Conservation (phyloP, 2,797 vertebrate genomes). For the Chrysocyon brachyurus region DNA sequence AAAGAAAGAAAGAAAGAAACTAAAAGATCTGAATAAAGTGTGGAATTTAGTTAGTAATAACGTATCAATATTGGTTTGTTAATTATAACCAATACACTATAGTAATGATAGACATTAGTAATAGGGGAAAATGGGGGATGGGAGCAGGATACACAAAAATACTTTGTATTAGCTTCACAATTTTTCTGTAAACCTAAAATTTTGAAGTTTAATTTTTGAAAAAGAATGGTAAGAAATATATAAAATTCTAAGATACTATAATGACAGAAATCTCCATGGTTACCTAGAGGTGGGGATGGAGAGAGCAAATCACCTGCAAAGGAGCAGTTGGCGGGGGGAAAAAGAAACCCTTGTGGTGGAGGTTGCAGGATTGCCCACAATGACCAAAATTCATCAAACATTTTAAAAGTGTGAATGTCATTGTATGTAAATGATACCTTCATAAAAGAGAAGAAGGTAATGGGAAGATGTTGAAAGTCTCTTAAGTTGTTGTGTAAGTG, state of each 20-base stretch:
- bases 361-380: neutral
- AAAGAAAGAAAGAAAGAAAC: too few species aligned
- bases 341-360: neutral
- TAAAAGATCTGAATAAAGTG: neutral
- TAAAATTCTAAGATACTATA: neutral
- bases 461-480: constrained; percentile 2
- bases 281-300: neutral
- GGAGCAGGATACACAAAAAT: neutral
- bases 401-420: neutral
- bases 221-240: neutral
- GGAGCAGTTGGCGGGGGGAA: neutral
- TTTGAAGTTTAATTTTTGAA: neutral
- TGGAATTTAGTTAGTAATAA: neutral
- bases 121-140: neutral
- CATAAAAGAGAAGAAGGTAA: neutral
- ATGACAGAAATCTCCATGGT: neutral
- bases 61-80: neutral
- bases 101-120: neutral
- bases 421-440: neutral
- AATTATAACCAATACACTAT: neutral
- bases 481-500: neutral
- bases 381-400: neutral
- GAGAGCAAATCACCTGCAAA: neutral
- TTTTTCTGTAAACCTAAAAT: constrained; percentile 22
- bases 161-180: neutral